Evolutionary conservation across 2,113 vertebrate species (phyloP), one percentile per base, ranked within the genome.

Genomic region (Holacanthus passer): DNA sequence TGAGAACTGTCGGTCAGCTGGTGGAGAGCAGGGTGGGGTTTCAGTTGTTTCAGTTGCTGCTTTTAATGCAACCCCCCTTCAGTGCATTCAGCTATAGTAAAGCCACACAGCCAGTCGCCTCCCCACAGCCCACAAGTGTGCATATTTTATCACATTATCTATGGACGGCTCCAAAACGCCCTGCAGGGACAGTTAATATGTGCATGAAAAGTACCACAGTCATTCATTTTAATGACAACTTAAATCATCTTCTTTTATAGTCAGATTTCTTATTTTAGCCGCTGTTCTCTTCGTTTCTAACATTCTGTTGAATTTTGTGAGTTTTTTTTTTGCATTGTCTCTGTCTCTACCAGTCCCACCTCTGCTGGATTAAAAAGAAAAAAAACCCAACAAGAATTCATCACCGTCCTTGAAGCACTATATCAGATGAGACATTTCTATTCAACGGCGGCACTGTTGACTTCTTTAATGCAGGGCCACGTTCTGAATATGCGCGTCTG

Each of bases 211-310:
- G 67, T 5, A 65, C 48, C 35, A 62, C 9, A 66, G 53, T 72
- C 59, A 65, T 75, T 82, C 64, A 84, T 73, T 87, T 87, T 66
- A 73, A 87, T 47, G 75, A 79, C 73, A 53, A 31, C 16, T 59
- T 72, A 27, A 27, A 65, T 79, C 65, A 63, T 72, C 43, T 48
- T 41, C n/a, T 73, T 65, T 79, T 32, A 31, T 53, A 6, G 72
- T 66, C 19, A 48, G 65, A 41, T 82, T 63, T 70, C 37, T 64
- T 59, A 43, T 60, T 70, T 60, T 13, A 58, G 35, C 32, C 22
- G 10, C 43, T 67, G 29, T 19, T 47, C 48, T 27, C 37, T 45
- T 55, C 4, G 53, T 69, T 65, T 60, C 35, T 76, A 31, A 69
- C 55, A 77, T 73, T 74, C 77, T 3, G 45, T 24, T 52, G 32